Evolutionary conservation across 2,797 vertebrate genomes (phyloP), one percentile per base, ranked within the genome.

Genomic region (Darevskia mixta): DNA sequence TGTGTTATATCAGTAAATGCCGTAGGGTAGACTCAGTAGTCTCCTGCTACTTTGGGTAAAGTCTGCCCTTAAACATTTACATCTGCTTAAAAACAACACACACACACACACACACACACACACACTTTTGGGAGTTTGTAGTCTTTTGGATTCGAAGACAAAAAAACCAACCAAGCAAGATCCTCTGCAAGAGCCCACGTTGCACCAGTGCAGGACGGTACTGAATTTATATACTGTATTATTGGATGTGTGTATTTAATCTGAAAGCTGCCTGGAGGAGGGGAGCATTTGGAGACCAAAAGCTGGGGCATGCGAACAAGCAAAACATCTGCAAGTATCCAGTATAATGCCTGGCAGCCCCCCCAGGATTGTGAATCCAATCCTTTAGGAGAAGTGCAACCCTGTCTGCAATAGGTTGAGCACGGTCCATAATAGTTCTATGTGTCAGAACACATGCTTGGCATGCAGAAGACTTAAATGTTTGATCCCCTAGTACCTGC

Each of bases 1-100:
- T 83, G 89, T 83, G 92, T 88, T 87, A 66, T 85, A 87, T 72
- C 83, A 25, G 88, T 82, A 89, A 2, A 78, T 0, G 89, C 94
- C 10, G 0, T 71, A 67, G 86, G 92, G 1, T 49, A 80, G 90
- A 88, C 77, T 25, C 90, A 88, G 86, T 58, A n/a, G 76, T 94
- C 87, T 92, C 91, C 87, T 86, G 0, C 76, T 88, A 2, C 90
- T 38, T 6, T 4, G 85, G 82, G 81, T 8, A 3, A 79, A 87
- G 89, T 15, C 92, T 82, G 64, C 4, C 91, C 82, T 91, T 81
- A 85, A 80, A 55, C 80, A 77, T 77, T 77, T 71, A 38, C 61
- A 5, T 1, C 45, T 7, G 0, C 23, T 87, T 61, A 61, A 86
- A 92, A 95, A 84, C 82, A 64, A 82, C 10, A 41, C 76, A 64